Evolutionary conservation across 1,140 invertebrate species (phyloP).

Genomic region (Solenopsis invicta): DNA sequence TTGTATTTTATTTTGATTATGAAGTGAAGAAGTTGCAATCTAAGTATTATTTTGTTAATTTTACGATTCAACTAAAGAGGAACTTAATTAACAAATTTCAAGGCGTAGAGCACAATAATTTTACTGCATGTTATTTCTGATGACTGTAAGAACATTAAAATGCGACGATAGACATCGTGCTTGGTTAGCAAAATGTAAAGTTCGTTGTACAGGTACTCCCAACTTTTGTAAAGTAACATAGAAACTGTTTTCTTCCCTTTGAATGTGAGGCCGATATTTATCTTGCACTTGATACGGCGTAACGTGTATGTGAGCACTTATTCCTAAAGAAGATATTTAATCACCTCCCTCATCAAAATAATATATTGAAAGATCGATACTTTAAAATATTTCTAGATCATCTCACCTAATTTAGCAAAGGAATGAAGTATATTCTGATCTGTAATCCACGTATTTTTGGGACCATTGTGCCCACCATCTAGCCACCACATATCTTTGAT

Average conservation of each 20-base stretch:
- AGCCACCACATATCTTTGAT: conserved; percentile 94
- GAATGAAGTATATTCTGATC: conserved; percentile 90
- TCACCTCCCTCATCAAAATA: conserved; percentile 12
- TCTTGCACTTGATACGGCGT: conserved; percentile 95
- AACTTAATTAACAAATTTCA: neutral
- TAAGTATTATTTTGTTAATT: neutral
- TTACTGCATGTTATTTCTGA: conserved; percentile 77
- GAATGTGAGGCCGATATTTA: conserved; percentile 92
- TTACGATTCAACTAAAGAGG: neutral
- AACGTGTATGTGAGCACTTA: conserved; percentile 92
- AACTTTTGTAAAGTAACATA: conserved; percentile 89
- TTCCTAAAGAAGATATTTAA: conserved; percentile 84
- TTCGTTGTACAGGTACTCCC: conserved; percentile 89
- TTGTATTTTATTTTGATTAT: conserved; percentile 17
- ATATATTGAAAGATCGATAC: conserved; percentile 14
- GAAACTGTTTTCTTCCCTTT: conserved; percentile 93
- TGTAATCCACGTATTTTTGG: conserved; percentile 95
- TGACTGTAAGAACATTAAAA: conserved; percentile 90
- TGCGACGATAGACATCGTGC: conserved; percentile 89
- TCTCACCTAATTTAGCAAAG: conserved; percentile 89
- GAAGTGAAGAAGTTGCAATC: conserved; percentile 15
- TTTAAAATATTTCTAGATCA: conserved; percentile 5
- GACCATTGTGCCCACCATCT: conserved; percentile 94
- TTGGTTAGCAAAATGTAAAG: conserved; percentile 90
- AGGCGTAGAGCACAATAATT: neutral